phyloP scores from a whole-genome alignment of 1,140 invertebrate genomes.

The Megalopta genalis region DNA sequence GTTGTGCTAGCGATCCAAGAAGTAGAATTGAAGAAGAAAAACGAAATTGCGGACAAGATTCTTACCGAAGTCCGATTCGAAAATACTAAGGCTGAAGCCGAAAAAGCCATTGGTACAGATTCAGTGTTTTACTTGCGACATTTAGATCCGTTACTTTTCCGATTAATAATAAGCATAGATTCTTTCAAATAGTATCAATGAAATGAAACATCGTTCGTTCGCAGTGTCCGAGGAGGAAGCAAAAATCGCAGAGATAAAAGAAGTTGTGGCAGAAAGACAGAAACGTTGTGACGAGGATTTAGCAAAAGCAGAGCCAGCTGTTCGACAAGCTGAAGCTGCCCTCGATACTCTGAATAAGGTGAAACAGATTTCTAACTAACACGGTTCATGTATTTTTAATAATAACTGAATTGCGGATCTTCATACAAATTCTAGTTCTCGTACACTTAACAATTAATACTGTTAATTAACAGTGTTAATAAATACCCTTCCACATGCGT shows the following conservation, averaged over 20 bases:
- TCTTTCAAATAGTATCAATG: too few relatives aligned
- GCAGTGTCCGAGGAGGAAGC: slow-evolving; percentile 90
- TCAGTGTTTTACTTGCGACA: neutral
- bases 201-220: slow-evolving; percentile 31
- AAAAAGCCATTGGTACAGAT: slow-evolving; percentile 87
- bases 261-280: slow-evolving; percentile 91
- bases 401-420: neutral
- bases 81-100: slow-evolving; percentile 92
- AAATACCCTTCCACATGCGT: too few relatives aligned
- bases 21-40: slow-evolving; percentile 92
- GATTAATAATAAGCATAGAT: too few relatives aligned
- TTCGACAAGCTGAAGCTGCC: slow-evolving; percentile 93
- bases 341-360: slow-evolving; percentile 95
- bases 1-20: slow-evolving; percentile 93
- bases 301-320: slow-evolving; percentile 93
- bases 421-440: too few relatives aligned
- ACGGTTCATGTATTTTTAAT: neutral
- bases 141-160: too few relatives aligned
- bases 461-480: too few relatives aligned
- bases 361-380: slow-evolving; percentile 13
- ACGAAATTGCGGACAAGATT: slow-evolving; percentile 93
- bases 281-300: slow-evolving; percentile 94
- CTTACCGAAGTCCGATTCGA: slow-evolving; percentile 94
- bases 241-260: slow-evolving; percentile 93
- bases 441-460: too few relatives aligned